Evolutionary conservation across 1,140 invertebrate species (phyloP).

Genomic region (Drosophila sulfurigaster): DNA sequence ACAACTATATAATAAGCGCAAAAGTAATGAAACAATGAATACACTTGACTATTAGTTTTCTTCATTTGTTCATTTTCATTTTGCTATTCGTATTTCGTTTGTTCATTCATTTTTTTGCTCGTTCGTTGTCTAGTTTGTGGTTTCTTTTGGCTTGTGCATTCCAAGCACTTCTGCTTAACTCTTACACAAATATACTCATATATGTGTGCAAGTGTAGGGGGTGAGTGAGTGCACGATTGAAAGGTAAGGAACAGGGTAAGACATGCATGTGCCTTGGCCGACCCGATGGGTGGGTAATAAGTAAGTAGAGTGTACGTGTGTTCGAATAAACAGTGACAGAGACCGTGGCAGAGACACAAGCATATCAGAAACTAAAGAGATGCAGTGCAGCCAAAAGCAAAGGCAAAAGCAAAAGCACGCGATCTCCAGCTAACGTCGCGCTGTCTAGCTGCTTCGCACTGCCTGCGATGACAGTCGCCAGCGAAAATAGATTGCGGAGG

Average conservation of each 20-base stretch:
- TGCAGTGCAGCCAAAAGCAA: constrained; percentile 41
- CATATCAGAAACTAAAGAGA: neutral
- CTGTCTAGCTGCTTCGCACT: neutral
- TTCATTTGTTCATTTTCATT: neutral
- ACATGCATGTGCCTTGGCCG: constrained; percentile 18
- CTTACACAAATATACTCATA: neutral
- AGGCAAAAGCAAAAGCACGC: constrained; percentile 27
- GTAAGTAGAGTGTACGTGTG: constrained; percentile 17
- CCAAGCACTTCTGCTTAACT: constrained; percentile 20
- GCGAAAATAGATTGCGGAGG: constrained; percentile 58
- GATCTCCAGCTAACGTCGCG: constrained; percentile 40
- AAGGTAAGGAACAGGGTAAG: constrained; percentile 48
- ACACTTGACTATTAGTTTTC: constrained; percentile 17
- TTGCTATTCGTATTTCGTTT: constrained; percentile 15
- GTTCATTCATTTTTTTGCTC: neutral
- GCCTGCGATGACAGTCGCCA: constrained; percentile 50
- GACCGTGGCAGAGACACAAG: neutral
- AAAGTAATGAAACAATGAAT: too few species aligned
- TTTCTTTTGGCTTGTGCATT: constrained; percentile 55
- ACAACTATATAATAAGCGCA: too few species aligned
- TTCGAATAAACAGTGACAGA: neutral
- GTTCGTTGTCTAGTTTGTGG: constrained; percentile 57
- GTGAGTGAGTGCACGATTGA: constrained; percentile 38
- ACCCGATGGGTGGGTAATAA: constrained; percentile 28
- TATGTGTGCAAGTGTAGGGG: constrained; percentile 5